These are phyloP conservation scores for Pipra filicauda DNA, from an alignment of 2,113 vertebrate species.

Conservation along the genomic window DNA sequence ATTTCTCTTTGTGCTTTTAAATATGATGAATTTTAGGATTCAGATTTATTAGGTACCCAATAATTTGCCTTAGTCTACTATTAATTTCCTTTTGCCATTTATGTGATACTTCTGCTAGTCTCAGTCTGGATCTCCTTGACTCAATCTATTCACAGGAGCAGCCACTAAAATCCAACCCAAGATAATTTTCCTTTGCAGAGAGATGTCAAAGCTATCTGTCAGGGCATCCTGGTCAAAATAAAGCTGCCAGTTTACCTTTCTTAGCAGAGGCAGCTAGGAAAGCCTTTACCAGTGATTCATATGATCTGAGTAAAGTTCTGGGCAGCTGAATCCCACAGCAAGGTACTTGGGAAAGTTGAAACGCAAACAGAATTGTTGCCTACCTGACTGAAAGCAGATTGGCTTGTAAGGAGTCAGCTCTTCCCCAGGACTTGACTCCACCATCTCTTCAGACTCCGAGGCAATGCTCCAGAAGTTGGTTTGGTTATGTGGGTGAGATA, in stretches of 20 bases:
- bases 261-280: not conserved
- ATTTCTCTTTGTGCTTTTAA: conserved; percentile 23
- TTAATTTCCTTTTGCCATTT: not conserved
- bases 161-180: not conserved
- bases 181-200: not conserved
- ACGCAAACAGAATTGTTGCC: fast-evolving
- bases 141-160: not conserved
- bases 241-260: not conserved
- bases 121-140: not conserved
- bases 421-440: not conserved
- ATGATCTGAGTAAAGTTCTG: not conserved
- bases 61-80: not conserved
- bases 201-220: not conserved
- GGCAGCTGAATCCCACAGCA: not conserved
- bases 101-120: not conserved
- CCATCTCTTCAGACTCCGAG: not conserved
- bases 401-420: not conserved
- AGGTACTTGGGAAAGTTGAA: not conserved
- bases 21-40: not conserved
- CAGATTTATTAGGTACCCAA: not conserved
- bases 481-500: not conserved
- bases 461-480: not conserved
- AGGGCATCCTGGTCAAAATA: not conserved
- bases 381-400: not conserved
- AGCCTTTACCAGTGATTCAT: not conserved